phyloP scores from a whole-genome alignment of 1,140 invertebrate species.

The Calosoma granatense region DNA sequence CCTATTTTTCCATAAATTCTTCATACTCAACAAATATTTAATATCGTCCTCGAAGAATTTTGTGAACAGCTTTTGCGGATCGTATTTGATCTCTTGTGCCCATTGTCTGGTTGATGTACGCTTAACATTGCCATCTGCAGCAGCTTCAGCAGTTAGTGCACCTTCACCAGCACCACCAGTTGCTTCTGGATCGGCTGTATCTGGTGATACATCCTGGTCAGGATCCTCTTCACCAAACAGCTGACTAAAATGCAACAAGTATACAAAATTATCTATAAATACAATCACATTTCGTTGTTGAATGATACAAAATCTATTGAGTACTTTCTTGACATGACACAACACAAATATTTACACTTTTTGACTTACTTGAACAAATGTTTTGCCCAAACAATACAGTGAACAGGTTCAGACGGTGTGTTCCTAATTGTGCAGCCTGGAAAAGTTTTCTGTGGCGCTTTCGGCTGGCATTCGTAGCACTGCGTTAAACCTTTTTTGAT shows the following conservation, averaged over 20 bases:
- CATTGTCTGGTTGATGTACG: constrained; percentile 82
- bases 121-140: constrained; percentile 55
- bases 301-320: not conserved
- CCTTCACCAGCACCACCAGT: constrained; percentile 38
- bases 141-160: constrained; percentile 31
- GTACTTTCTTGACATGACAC: not conserved
- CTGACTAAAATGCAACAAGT: too few relatives aligned
- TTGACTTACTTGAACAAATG: constrained; percentile 88
- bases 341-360: too few relatives aligned
- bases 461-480: constrained; percentile 95
- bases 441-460: constrained; percentile 84
- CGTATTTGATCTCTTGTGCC: constrained; percentile 76
- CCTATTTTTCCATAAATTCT: constrained; percentile 85
- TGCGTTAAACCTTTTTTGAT: constrained; percentile 84
- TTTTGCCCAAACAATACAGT: constrained; percentile 99
- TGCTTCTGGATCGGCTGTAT: constrained; percentile 86
- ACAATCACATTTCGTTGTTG: not conserved
- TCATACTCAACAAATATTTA: constrained; percentile 86
- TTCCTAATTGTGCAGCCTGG: constrained; percentile 98
- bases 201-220: constrained; percentile 97
- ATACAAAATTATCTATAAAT: constrained; percentile 25
- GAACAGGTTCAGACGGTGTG: constrained; percentile 98
- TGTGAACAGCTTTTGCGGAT: constrained; percentile 70
- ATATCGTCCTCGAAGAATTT: constrained; percentile 96
- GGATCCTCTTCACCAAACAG: constrained; percentile 93